Evolutionary conservation across 1,140 invertebrate genomes (phyloP).

Genomic region (Campoletis sonorensis): DNA sequence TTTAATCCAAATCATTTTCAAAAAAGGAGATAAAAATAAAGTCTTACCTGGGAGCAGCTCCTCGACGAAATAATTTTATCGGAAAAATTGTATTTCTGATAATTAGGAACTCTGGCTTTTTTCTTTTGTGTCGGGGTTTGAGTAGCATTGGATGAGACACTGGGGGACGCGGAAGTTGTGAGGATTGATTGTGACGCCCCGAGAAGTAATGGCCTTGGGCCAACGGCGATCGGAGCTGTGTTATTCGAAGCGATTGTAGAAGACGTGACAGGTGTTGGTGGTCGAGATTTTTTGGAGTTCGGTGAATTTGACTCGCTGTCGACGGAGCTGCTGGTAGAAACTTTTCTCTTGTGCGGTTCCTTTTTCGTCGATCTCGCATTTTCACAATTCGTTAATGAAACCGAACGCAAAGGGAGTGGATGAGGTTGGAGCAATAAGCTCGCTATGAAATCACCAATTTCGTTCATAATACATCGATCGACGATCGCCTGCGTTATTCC

Average conservation of each 20-base stretch:
- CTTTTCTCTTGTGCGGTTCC: conserved; percentile 70
- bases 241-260: conserved; percentile 56
- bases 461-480: conserved; percentile 86
- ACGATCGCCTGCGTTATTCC: conserved; percentile 90
- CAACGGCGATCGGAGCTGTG: conserved; percentile 61
- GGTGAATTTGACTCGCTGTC: conserved; percentile 78
- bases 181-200: conserved; percentile 54
- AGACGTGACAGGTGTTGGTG: conserved; percentile 65
- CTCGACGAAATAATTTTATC: conserved; percentile 63
- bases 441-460: conserved; percentile 81
- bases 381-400: conserved; percentile 60
- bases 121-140: conserved; percentile 67
- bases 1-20: no score
- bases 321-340: conserved; percentile 77
- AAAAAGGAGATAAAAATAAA: conserved; percentile 12
- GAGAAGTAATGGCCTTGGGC: conserved; percentile 70
- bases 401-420: conserved; percentile 77
- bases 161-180: not conserved
- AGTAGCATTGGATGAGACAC: conserved; percentile 38
- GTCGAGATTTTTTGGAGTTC: conserved; percentile 69
- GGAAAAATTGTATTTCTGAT: conserved; percentile 60
- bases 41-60: conserved; percentile 62
- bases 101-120: conserved; percentile 65
- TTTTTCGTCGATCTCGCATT: conserved; percentile 57
- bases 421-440: conserved; percentile 79